Conservation (phyloP, 1,140 invertebrate genomes). For the Caenorhabditis elegans region WBcel235 BX284603.4:9271501-9272000, state of each 20-base stretch:
- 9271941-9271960: background rate
- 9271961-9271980: too few relatives aligned
- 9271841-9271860: background rate
- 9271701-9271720: background rate
- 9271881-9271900: too few relatives aligned
- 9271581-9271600: background rate
- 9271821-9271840: background rate
- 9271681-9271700: background rate
- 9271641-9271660: background rate
- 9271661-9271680: too few relatives aligned
- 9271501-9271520: too few relatives aligned
- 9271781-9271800: conserved; percentile 11
- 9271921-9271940: too few relatives aligned
- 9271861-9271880: too few relatives aligned
- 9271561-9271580: background rate
- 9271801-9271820: background rate
- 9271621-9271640: background rate
- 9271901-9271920: too few relatives aligned
- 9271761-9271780: background rate
- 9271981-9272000: too few relatives aligned
- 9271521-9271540: too few relatives aligned
- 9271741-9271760: too few relatives aligned
- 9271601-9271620: background rate
- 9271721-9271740: background rate
- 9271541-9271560: background rate